Conservation (phyloP, 2,113 vertebrate species). For the Upupa epops region DNA sequence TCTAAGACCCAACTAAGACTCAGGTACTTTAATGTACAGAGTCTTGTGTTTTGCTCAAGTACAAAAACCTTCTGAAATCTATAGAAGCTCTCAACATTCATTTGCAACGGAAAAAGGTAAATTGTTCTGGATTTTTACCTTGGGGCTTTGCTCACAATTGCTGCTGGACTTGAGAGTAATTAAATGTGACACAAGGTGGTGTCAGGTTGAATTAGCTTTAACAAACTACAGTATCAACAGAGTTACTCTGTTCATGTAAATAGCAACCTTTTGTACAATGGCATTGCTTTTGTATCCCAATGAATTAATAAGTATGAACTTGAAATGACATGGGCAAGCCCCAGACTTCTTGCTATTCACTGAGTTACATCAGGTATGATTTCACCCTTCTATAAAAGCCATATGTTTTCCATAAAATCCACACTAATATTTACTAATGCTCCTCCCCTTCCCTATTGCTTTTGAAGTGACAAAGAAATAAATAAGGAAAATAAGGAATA, state of each 20-base stretch:
- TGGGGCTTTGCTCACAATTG: neutral
- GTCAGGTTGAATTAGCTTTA: slow-evolving; percentile 16
- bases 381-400: neutral
- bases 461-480: neutral
- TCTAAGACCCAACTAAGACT: neutral
- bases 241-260: neutral
- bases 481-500: neutral
- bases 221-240: neutral
- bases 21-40: neutral
- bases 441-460: rapidly evolving
- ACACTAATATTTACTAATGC: neutral
- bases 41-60: neutral
- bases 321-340: neutral
- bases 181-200: neutral
- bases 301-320: neutral
- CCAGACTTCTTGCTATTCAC: neutral
- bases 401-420: neutral
- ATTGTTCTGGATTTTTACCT: neutral
- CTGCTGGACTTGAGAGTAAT: neutral
- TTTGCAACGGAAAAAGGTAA: neutral
- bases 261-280: neutral
- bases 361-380: neutral
- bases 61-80: neutral
- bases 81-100: neutral
- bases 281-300: neutral